Evolutionary conservation across 2,888 invertebrate species (phyloP), one percentile per base, ranked within the genome.

Genomic region (Malacosoma neustria): DNA sequence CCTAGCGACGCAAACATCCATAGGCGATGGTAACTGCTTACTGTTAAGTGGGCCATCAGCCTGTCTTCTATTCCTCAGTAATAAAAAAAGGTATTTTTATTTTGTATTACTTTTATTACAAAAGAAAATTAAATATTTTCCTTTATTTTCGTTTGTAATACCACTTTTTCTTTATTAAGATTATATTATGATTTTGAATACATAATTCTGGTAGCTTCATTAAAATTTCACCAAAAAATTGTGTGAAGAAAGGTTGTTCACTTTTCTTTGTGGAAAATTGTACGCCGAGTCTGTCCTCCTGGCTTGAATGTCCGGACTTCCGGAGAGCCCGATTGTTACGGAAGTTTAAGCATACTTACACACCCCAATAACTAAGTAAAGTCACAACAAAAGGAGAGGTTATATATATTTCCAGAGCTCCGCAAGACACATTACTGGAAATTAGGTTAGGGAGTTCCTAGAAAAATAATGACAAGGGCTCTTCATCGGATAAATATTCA

Each of bases 401-500:
- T 22, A 22, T 22, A 22, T 9, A 9, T 9, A 22, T 61, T 47
- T 46, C 50, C 51, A 48, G 43, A 49, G 51, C 62, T 68, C 65
- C 68, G 49, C 56, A 60, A 55, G 68, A 52, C 69, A 71, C 71
- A 72, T 76, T 72, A 73, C 66, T 49, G 57, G 58, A 72, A 72
- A 77, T 79, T 74, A 73, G 70, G 68, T 71, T 72, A 65, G 49
- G 61, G 57, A 57, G 57, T 47, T 63, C 65, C 59, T 68, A 63
- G 59, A 67, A 73, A 76, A 75, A 71, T 70, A 70, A 72, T 70
- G 63, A 58, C 48, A 59, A 51, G 57, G 53, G 54, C 57, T 63
- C 61, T 68, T 62, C 60, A 57, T 59, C 41, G 44, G 52, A 71
- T 72, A 71, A 80, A 80, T 75, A 75, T 76, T 76, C 71, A 73